These are phyloP conservation scores for Menidia beryllina DNA, from an alignment of 2,113 vertebrate genomes.

Conservation along the genomic window DNA sequence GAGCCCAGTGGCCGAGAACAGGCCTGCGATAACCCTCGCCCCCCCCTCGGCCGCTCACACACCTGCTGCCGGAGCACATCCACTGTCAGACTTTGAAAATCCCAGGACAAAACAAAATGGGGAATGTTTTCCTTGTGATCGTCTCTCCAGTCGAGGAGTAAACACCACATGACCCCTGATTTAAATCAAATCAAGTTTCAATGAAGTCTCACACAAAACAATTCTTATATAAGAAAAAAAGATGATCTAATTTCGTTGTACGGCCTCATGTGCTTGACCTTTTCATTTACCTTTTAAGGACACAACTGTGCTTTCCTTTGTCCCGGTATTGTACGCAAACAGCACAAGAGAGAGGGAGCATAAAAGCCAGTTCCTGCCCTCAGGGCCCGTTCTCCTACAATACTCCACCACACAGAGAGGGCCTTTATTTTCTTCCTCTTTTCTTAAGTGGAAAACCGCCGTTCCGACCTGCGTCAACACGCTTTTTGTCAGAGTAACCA, in stretches of 20 bases:
- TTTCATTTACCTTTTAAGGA: conserved; percentile 21
- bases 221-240: neutral
- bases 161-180: too few species aligned
- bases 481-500: conserved; percentile 68
- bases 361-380: conserved; percentile 59
- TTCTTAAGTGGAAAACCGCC: conserved; percentile 52
- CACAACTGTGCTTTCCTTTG: neutral
- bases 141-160: neutral
- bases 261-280: neutral
- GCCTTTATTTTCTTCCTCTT: neutral
- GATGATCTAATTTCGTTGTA: neutral
- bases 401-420: conserved; percentile 24
- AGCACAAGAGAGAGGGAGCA: conserved; percentile 27
- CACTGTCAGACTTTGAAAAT: conserved; percentile 26
- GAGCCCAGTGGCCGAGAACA: conserved; percentile 57
- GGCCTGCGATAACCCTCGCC: conserved; percentile 56
- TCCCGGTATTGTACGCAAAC: conserved; percentile 9
- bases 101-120: neutral
- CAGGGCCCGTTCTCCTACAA: conserved; percentile 45
- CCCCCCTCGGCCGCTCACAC: conserved; percentile 13
- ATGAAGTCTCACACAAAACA: neutral
- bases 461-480: conserved; percentile 69
- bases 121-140: neutral
- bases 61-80: conserved; percentile 13
- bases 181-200: neutral